Percentiles rank a stretch among this genome's conserved stretches.
Evolutionary conservation across 2,888 invertebrate genomes (phyloP).

Genomic region (Scrobipalpa atriplicella): DNA sequence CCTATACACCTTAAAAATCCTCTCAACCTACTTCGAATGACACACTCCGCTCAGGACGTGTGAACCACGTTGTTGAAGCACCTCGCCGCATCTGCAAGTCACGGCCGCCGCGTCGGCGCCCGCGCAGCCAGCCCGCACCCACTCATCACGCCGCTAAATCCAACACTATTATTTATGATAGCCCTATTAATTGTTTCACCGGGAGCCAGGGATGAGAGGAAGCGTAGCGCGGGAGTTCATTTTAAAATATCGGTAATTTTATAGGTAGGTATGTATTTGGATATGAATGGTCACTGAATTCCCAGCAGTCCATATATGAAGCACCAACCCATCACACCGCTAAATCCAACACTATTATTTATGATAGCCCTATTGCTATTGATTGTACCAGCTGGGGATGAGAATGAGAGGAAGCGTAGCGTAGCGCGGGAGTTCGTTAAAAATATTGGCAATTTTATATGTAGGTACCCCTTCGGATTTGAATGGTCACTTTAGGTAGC

Average conservation of each 20-base stretch:
- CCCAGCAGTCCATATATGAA: too few species aligned
- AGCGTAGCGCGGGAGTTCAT: conserved; percentile 27
- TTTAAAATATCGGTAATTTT: conserved; percentile 2
- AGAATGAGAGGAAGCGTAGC: too few species aligned
- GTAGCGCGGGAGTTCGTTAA: too few species aligned
- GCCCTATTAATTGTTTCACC: conserved; percentile 23
- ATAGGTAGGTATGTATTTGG: not conserved
- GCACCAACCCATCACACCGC: too few species aligned
- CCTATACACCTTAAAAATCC: too few species aligned
- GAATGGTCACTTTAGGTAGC: too few species aligned
- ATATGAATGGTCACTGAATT: not conserved
- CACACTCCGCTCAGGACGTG: conserved; percentile 36
- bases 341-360: too few species aligned
- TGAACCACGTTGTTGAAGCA: conserved; percentile 39
- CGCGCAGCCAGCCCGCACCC: conserved; percentile 57
- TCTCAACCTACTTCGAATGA: not conserved
- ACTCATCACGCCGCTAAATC: conserved; percentile 64
- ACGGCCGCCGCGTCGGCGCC: conserved; percentile 66
- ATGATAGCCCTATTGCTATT: too few species aligned
- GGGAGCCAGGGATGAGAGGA: not conserved
- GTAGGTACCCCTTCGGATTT: too few species aligned
- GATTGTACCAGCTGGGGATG: too few species aligned
- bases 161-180: conserved; percentile 52
- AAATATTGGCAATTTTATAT: too few species aligned
- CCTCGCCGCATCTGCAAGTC: conserved; percentile 65